Evolutionary conservation across 2,797 vertebrate genomes (phyloP).

Genomic region (Rhadinocentrus ornatus): DNA sequence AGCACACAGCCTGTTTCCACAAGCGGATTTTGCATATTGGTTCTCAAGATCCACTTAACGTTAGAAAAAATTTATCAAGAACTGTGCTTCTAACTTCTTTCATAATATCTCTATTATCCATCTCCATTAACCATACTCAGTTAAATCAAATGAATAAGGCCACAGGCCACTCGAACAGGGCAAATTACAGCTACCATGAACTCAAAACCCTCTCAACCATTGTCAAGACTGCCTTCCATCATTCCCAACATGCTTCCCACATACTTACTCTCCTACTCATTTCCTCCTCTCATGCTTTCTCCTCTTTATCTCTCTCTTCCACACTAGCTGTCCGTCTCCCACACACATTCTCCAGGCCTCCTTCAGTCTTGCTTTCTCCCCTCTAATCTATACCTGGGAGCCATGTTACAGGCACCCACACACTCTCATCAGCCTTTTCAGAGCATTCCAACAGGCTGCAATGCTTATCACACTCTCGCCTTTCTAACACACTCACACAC

Average conservation of each 20-base stretch:
- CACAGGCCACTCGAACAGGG: constrained; percentile 4
- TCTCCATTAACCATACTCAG: neutral
- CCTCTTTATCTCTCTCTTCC: constrained; percentile 65
- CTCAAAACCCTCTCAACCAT: neutral
- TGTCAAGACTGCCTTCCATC: neutral
- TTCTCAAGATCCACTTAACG: neutral
- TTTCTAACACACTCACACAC: constrained; percentile 15
- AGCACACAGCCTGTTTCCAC: neutral
- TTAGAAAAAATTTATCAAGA: neutral
- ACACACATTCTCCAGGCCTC: constrained; percentile 59
- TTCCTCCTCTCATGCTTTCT: constrained; percentile 28
- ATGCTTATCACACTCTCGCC: constrained; percentile 55
- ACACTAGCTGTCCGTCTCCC: constrained; percentile 57
- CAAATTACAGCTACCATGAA: neutral
- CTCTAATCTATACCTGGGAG: constrained; percentile 73
- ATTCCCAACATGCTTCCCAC: constrained; percentile 53
- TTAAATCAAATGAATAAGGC: neutral
- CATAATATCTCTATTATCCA: neutral
- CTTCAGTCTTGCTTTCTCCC: constrained; percentile 44
- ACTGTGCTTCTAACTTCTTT: neutral
- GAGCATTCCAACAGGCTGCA: constrained; percentile 61
- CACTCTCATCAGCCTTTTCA: constrained; percentile 68
- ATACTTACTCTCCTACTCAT: constrained; percentile 27
- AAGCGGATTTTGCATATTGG: neutral
- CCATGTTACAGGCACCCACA: constrained; percentile 71